A percentile compares a stretch with the other conserved stretches of the same genome.
Evolutionary conservation across 2,113 vertebrate genomes (phyloP).

Genomic region (Calyptommatus sinebrachiatus): DNA sequence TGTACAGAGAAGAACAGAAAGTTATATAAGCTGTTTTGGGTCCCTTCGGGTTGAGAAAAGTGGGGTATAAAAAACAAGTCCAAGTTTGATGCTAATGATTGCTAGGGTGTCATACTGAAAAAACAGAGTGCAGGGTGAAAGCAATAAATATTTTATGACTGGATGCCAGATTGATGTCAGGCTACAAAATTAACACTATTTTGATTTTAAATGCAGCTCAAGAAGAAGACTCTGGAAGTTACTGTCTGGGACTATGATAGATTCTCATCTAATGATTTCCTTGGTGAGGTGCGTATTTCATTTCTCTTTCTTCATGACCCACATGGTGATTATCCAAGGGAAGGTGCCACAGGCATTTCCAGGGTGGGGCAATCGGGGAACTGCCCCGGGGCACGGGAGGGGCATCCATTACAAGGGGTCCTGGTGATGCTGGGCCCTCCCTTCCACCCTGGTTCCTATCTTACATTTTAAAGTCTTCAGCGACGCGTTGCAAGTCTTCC

Average conservation of each 20-base stretch:
- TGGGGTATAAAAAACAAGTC: too few species aligned
- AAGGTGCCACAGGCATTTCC: too few species aligned
- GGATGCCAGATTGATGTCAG: slow-evolving; percentile 34
- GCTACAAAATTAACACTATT: slow-evolving; percentile 47
- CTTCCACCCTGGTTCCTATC: too few species aligned
- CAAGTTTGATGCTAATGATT: slow-evolving; percentile 35
- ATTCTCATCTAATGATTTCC: slow-evolving; percentile 97
- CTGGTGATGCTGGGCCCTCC: too few species aligned
- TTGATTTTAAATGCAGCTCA: slow-evolving; percentile 80
- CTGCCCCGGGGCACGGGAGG: too few species aligned
- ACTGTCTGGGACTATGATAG: slow-evolving; percentile 98
- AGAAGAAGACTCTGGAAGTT: slow-evolving; percentile 98
- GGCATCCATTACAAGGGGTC: too few species aligned
- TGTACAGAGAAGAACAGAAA: too few species aligned
- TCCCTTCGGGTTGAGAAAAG: too few species aligned
- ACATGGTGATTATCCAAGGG: not conserved
- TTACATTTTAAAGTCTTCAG: too few species aligned
- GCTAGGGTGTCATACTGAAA: slow-evolving; percentile 21
- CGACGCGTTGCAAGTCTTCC: too few species aligned
- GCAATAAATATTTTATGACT: slow-evolving; percentile 15
- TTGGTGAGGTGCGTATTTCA: slow-evolving; percentile 88
- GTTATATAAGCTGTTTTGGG: too few species aligned
- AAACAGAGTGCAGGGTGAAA: slow-evolving; percentile 5
- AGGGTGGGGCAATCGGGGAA: too few species aligned
- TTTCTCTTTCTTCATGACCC: slow-evolving; percentile 22